Conservation (phyloP, 2,113 vertebrate species). For the Vulpes lagopus region DNA sequence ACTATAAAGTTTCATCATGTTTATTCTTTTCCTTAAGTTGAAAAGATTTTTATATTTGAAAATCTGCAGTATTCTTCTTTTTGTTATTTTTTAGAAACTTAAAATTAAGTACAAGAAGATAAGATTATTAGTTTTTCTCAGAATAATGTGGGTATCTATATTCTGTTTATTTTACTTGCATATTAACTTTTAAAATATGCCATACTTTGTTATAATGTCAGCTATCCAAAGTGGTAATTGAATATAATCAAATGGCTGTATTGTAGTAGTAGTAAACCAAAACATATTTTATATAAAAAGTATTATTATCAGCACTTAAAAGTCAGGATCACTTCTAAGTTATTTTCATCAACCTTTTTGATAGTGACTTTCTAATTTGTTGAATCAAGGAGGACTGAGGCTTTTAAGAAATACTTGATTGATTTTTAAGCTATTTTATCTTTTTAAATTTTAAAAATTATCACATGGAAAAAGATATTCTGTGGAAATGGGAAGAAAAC, state of each 20-base stretch:
- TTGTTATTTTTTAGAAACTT: neutral
- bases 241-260: neutral
- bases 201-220: neutral
- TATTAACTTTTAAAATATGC: neutral
- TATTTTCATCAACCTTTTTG: neutral
- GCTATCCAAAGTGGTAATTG: neutral
- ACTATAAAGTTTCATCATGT: neutral
- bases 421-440: constrained; percentile 3
- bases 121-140: neutral
- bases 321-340: neutral
- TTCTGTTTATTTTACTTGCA: neutral
- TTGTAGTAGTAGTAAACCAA: neutral
- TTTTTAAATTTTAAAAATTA: neutral
- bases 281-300: neutral
- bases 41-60: constrained; percentile 32
- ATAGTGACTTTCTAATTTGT: constrained; percentile 22
- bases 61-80: neutral
- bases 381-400: neutral
- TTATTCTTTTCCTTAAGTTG: constrained; percentile 1
- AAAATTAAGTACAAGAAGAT: neutral
- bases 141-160: neutral
- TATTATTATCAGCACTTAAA: neutral
- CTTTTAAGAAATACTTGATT: neutral
- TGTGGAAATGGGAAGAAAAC: neutral
- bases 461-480: neutral